Evolutionary conservation across 2,113 vertebrate species (phyloP).

Genomic region (Phoenicopterus ruber): DNA sequence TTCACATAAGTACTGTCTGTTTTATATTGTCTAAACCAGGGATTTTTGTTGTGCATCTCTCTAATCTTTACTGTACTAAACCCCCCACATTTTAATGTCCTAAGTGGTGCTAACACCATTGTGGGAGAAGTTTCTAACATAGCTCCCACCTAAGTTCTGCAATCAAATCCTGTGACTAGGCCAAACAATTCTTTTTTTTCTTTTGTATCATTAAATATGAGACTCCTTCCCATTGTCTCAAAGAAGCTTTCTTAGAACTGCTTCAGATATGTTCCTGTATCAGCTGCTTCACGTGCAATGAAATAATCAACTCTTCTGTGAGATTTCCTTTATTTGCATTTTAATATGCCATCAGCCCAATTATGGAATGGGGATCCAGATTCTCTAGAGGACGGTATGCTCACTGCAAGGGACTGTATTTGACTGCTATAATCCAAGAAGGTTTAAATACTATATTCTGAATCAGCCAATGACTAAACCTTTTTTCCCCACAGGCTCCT

Average conservation of each 20-base stretch:
- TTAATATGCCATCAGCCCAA: not conserved
- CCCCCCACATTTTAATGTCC: not conserved
- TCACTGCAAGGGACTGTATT: not conserved
- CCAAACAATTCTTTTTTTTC: not conserved
- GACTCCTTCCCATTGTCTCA: not conserved
- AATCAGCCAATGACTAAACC: not conserved
- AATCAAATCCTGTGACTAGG: not conserved
- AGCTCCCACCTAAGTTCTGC: not conserved
- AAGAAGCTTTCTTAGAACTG: not conserved
- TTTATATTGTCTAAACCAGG: not conserved
- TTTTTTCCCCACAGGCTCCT: not conserved
- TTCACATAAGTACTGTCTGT: not conserved
- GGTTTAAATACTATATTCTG: not conserved
- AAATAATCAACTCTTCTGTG: not conserved
- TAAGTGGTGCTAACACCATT: not conserved
- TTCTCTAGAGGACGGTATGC: not conserved
- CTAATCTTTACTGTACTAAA: not conserved
- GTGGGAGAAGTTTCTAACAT: not conserved
- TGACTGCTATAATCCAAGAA: not conserved
- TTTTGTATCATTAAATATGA: not conserved
- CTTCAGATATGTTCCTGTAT: not conserved
- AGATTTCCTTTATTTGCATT: slow-evolving; percentile 36
- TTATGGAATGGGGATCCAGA: not conserved
- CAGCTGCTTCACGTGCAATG: not conserved
- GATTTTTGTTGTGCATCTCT: not conserved